A percentile compares a stretch with the other conserved stretches of the same genome.
phyloP scores from a whole-genome alignment of 2,113 vertebrate genomes.

The Excalfactoria chinensis region DNA sequence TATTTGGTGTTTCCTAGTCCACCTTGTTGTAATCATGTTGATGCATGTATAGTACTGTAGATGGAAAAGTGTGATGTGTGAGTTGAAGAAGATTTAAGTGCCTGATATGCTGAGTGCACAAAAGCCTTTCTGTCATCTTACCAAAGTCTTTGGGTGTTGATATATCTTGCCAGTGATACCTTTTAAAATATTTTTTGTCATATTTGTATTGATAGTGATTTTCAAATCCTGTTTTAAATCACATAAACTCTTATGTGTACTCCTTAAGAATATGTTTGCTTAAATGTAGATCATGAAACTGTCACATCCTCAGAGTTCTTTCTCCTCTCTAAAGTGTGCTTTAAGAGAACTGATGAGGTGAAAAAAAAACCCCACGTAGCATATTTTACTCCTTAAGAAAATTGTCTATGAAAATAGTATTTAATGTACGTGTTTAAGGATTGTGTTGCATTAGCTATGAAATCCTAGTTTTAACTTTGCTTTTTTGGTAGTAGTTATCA shows the following conservation, averaged over 20 bases:
- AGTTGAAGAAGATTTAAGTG: conserved; percentile 45
- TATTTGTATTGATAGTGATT: not conserved
- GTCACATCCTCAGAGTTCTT: not conserved
- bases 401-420: not conserved
- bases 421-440: not conserved
- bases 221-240: not conserved
- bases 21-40: not conserved
- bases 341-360: not conserved
- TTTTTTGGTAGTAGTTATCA: not conserved
- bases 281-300: not conserved
- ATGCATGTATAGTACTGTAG: not conserved
- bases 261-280: not conserved
- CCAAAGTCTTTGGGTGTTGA: not conserved
- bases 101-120: conserved; percentile 2
- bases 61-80: conserved; percentile 35
- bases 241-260: not conserved
- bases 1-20: not conserved
- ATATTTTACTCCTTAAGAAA: conserved; percentile 6
- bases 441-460: not conserved
- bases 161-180: not conserved
- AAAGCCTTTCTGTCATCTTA: conserved; percentile 8
- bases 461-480: not conserved
- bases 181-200: not conserved
- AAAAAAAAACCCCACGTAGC: not conserved
- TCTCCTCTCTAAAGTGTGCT: not conserved